Evolutionary conservation across 2,113 vertebrate genomes (phyloP).

Genomic region (human (Homo sapiens)): GRCh38 chr2:157629501-157630000

Average conservation of each 20-base stretch:
- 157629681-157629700: background rate
- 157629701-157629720: background rate
- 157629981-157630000: background rate
- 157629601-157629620: background rate
- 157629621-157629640: background rate
- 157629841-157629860: conserved; percentile 20
- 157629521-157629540: background rate
- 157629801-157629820: background rate
- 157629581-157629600: background rate
- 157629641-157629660: background rate
- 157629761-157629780: background rate
- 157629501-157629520: background rate
- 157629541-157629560: background rate
- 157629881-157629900: background rate
- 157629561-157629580: background rate
- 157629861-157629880: background rate
- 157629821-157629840: background rate
- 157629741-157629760: background rate
- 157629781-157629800: conserved; percentile 1
- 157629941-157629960: background rate
- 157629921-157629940: conserved; percentile 19
- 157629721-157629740: background rate
- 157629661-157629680: background rate
- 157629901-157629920: background rate
- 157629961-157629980: conserved; percentile 1